Conservation (phyloP, 2,797 vertebrate species). For the Thunnus albacares region DNA sequence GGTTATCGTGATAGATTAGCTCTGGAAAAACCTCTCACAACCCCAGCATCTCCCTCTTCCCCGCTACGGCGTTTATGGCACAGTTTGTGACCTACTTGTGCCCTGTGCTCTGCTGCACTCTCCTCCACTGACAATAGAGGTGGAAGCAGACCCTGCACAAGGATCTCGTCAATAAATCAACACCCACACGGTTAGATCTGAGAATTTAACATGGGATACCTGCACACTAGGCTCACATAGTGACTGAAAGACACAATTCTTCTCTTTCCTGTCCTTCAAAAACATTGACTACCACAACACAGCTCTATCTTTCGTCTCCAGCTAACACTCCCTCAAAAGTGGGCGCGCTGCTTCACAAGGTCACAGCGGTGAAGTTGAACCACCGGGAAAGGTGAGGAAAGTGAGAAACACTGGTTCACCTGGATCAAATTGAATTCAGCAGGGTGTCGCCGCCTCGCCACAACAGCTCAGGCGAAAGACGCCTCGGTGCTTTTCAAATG, state of each 20-base stretch:
- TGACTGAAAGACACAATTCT: neutral
- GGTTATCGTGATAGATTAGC: constrained; percentile 3
- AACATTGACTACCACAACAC: constrained; percentile 12
- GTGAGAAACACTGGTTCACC: constrained; percentile 34
- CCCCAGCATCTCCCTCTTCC: constrained; percentile 1
- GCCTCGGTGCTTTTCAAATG: neutral
- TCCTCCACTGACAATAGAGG: constrained; percentile 56
- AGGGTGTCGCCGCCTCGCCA: constrained; percentile 18
- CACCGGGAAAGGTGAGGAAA: constrained; percentile 29
- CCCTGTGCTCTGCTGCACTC: constrained; percentile 30
- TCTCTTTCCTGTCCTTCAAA: constrained; percentile 13
- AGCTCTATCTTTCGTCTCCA: neutral
- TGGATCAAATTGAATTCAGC: constrained; percentile 29
- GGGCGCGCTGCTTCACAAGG: constrained; percentile 3
- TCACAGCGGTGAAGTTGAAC: constrained; percentile 14
- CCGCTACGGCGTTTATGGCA: constrained; percentile 22
- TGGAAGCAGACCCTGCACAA: constrained; percentile 43
- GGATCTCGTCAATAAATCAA: constrained; percentile 74
- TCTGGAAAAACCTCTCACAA: constrained; percentile 26
- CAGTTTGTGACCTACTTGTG: constrained; percentile 77
- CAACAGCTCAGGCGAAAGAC: constrained; percentile 2
- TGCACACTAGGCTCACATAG: neutral
- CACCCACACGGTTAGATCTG: constrained; percentile 39
- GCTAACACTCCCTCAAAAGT: neutral
- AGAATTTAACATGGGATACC: constrained; percentile 16